These are phyloP conservation scores for Morpho deidamia DNA, from an alignment of 2,888 invertebrate genomes.

Conservation along the genomic window DNA sequence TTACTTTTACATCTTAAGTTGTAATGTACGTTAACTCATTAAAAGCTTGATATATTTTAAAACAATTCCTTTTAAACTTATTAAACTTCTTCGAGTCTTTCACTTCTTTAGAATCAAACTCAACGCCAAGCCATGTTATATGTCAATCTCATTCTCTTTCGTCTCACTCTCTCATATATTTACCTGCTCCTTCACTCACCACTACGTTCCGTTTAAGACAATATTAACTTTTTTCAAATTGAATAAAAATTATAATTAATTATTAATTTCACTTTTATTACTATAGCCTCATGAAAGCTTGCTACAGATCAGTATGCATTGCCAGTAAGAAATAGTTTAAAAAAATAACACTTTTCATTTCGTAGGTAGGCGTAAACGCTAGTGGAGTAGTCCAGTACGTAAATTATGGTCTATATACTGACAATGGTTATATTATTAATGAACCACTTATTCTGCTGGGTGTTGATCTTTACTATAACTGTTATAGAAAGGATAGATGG, in stretches of 20 bases:
- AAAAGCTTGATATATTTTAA: no score
- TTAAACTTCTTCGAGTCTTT: no score
- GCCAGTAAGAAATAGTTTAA: not conserved
- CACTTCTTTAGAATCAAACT: no score
- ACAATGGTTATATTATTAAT: constrained; percentile 5
- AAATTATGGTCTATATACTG: not conserved
- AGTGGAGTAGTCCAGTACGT: constrained; percentile 4
- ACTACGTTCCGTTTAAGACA: no score
- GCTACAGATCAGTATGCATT: not conserved
- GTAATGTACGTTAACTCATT: no score
- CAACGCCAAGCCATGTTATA: no score
- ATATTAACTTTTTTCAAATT: not conserved
- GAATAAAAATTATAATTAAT: no score
- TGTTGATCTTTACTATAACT: constrained; percentile 1
- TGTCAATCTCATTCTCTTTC: no score
- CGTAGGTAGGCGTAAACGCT: constrained; percentile 4
- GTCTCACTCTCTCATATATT: no score
- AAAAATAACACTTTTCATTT: not conserved
- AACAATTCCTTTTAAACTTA: no score
- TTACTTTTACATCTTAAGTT: no score
- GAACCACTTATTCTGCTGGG: not conserved
- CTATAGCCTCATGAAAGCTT: not conserved
- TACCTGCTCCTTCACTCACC: no score
- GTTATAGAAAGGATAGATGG: not conserved
- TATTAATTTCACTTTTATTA: not conserved